Evolutionary conservation across 2,888 invertebrate genomes (phyloP), one percentile per base, ranked within the genome.

Genomic region (Sisyra nigra): DNA sequence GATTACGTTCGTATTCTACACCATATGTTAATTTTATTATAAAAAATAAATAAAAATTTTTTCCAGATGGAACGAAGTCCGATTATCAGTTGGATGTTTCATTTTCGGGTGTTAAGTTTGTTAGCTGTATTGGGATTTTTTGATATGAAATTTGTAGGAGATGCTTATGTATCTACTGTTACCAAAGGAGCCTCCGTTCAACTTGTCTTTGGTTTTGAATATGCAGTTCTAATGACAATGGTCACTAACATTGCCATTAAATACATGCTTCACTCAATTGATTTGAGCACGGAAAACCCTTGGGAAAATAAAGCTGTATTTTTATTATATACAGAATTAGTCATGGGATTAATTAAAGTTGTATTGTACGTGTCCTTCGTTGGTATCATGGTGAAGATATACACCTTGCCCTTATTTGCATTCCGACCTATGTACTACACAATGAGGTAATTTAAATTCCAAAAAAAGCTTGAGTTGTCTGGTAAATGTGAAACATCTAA

Each of bases 231-330:
- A 41, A 69, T 96, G 45, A 94, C 94, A 4, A 85, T 92, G 59
- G 85, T 93, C 29, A 69, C 86, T 43, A 96, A 94, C 64, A 92
- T 93, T 46, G 72, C 83, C 40, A 86, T 96, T 49, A 98, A 99
- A 59, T 92, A 93, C 58, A 67, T 82, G 17, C 66, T 88, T 3
- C 93, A 94, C 60, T 79, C 86, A 3, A 77, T 91, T 46, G 93
- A 94, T 57, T 71, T 92, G 5, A 81, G 84, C 55, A 84, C 83
- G 65, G 93, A 97, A 57, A 88, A 86, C 35, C 96, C 96, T 0
- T 99, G 98, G 98, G 98, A 99, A 61, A 93, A 91, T 61, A 99
- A 99, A 64, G 96, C 97, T 8, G 94, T 97, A 0, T 97, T 93
- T 56, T 67, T 99, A 32, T 69, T 99, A 2, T 97, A 98, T 59